Percentiles rank a stretch among this genome's conserved stretches.
These are phyloP conservation scores for Bhutanitis thaidina DNA, from an alignment of 2,888 invertebrate species.

Conservation along the genomic window DNA sequence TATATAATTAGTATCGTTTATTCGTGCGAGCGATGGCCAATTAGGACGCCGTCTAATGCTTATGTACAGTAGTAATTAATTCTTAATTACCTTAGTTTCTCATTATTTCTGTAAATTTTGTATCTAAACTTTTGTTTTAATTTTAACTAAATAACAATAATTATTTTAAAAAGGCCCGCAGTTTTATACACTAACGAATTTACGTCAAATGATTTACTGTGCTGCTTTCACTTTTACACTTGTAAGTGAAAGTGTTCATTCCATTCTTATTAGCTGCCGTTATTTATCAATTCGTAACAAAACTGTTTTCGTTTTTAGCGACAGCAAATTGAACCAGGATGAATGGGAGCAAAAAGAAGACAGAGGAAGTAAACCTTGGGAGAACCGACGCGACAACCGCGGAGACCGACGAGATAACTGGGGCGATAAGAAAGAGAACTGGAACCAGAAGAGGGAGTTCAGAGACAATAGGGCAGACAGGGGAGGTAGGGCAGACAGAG, in stretches of 20 bases:
- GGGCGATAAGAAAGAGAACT: constrained; percentile 37
- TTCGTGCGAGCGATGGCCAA: too few relatives aligned
- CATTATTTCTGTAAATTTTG: too few relatives aligned
- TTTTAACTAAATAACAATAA: too few relatives aligned
- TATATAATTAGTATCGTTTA: too few relatives aligned
- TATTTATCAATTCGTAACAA: constrained; percentile 10
- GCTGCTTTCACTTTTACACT: constrained; percentile 20
- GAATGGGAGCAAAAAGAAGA: constrained; percentile 43
- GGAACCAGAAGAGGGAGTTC: constrained; percentile 40
- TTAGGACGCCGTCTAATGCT: too few relatives aligned
- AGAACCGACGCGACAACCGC: constrained; percentile 34
- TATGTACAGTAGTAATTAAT: too few relatives aligned
- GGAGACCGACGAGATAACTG: constrained; percentile 36
- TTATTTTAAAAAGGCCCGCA: too few relatives aligned
- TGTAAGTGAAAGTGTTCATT: constrained; percentile 15
- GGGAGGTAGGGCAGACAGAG: too few relatives aligned
- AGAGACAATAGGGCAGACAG: constrained; percentile 33
- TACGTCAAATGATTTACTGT: constrained; percentile 7
- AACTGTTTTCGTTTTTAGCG: constrained; percentile 27
- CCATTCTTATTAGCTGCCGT: constrained; percentile 25
- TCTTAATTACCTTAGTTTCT: too few relatives aligned
- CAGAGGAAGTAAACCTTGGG: constrained; percentile 31
- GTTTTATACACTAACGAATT: constrained; percentile 12
- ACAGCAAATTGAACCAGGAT: constrained; percentile 46
- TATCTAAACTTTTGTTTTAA: too few relatives aligned